Evolutionary conservation across 2,888 invertebrate species (phyloP).

Genomic region (Galerucella pusilla): DNA sequence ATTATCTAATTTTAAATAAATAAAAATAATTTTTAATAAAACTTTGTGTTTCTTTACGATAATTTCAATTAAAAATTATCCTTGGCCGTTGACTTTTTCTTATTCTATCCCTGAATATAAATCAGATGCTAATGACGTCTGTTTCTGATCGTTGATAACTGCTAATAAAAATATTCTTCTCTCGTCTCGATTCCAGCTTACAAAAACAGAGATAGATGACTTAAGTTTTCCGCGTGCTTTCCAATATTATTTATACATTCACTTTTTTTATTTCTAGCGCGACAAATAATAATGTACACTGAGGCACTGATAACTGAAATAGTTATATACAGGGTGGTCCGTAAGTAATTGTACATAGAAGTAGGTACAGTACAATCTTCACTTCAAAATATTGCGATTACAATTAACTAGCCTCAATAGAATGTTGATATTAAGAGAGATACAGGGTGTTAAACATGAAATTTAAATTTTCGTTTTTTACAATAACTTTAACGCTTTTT

Average conservation of each 20-base stretch:
- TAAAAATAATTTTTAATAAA: background rate
- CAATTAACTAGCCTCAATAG: no score
- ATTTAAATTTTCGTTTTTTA: no score
- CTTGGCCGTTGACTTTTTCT: constrained; percentile 32
- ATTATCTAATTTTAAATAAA: no score
- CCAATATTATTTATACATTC: constrained; percentile 35
- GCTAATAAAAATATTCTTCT: constrained; percentile 39
- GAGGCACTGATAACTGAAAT: no score
- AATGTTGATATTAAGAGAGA: no score
- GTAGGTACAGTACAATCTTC: no score
- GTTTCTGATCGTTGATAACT: constrained; percentile 42
- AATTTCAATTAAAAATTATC: constrained; percentile 35
- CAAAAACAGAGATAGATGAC: constrained; percentile 40
- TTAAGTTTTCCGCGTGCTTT: constrained; percentile 16
- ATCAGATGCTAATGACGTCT: constrained; percentile 46
- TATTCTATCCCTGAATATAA: constrained; percentile 37
- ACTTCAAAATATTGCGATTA: no score
- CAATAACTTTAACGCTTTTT: no score
- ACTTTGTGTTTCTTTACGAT: constrained; percentile 14
- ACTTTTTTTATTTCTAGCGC: constrained; percentile 13
- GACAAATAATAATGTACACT: no score
- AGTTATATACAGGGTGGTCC: no score
- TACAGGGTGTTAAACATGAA: no score
- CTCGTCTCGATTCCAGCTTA: constrained; percentile 18
- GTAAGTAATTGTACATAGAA: no score